Evolutionary conservation across 2,113 vertebrate genomes (phyloP).

Genomic region (Myxocyprinus asiaticus): DNA sequence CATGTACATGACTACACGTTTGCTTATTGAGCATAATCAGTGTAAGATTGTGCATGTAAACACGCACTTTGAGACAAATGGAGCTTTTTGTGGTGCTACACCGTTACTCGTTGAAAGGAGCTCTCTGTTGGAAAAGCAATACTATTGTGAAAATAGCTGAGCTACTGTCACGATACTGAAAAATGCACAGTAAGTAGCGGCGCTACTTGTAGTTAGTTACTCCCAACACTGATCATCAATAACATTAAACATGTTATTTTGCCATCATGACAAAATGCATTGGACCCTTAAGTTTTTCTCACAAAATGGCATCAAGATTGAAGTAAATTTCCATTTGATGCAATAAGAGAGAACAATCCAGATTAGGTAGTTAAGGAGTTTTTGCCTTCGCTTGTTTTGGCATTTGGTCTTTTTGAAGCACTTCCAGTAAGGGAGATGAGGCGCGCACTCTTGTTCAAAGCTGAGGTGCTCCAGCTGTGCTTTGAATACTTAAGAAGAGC

Average conservation of each 20-base stretch:
- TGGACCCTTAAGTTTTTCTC: not conserved
- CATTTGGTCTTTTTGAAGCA: constrained; percentile 57
- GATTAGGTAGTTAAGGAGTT: constrained; percentile 24
- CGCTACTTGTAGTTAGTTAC: no score
- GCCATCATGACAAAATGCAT: not conserved
- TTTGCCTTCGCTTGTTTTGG: constrained; percentile 61
- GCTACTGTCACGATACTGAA: no score
- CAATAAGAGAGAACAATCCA: constrained; percentile 24
- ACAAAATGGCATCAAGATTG: not conserved
- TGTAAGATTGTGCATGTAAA: no score
- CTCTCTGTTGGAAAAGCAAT: no score
- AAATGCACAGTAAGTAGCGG: no score
- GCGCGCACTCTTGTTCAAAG: constrained; percentile 35
- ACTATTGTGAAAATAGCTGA: no score
- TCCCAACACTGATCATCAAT: not conserved
- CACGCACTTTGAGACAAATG: no score
- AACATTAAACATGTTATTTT: not conserved
- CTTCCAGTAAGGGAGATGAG: constrained; percentile 58
- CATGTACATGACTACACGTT: no score
- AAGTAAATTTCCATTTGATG: constrained; percentile 1
- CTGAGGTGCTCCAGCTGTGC: constrained; percentile 47
- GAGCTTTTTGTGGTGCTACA: no score
- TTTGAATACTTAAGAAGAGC: constrained; percentile 50
- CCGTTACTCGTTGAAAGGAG: no score
- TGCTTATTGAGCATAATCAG: no score